A percentile compares a stretch with the other conserved stretches of the same genome.
Conservation (phyloP, 2,797 vertebrate genomes). For the Tympanoctomys barrerae region DNA sequence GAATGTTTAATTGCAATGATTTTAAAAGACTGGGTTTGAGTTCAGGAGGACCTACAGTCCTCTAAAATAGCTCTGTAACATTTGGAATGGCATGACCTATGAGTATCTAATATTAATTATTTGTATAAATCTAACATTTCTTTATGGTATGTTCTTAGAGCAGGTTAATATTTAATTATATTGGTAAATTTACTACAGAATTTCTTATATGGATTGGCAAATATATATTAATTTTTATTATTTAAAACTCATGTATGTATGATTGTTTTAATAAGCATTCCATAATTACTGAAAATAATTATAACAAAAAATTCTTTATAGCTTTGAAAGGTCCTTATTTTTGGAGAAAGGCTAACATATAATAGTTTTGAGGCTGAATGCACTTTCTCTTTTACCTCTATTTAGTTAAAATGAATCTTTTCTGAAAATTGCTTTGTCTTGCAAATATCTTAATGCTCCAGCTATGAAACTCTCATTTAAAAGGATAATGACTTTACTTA, state of each 20-base stretch:
- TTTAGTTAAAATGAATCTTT: constrained; percentile 35
- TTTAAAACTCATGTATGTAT: not conserved
- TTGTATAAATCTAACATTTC: not conserved
- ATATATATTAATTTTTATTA: not conserved
- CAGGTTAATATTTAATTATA: not conserved
- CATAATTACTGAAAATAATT: constrained; percentile 16
- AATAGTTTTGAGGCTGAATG: not conserved
- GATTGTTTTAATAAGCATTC: not conserved
- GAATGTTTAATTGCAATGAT: not conserved
- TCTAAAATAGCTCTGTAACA: not conserved
- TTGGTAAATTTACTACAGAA: not conserved
- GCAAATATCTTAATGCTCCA: not conserved
- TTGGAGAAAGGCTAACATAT: constrained; percentile 1
- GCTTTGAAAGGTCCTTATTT: not conserved
- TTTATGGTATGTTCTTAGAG: not conserved
- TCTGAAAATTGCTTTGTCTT: constrained; percentile 15
- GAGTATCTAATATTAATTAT: not conserved
- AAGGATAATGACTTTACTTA: constrained; percentile 59
- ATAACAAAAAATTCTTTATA: not conserved
- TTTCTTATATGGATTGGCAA: not conserved
- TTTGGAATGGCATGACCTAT: fast-evolving
- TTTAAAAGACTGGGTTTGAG: not conserved
- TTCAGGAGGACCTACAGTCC: not conserved
- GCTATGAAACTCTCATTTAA: constrained; percentile 53
- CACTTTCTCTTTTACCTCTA: constrained; percentile 32